phyloP scores from a whole-genome alignment of 1,140 invertebrate genomes.

The Dryas iulia region DNA sequence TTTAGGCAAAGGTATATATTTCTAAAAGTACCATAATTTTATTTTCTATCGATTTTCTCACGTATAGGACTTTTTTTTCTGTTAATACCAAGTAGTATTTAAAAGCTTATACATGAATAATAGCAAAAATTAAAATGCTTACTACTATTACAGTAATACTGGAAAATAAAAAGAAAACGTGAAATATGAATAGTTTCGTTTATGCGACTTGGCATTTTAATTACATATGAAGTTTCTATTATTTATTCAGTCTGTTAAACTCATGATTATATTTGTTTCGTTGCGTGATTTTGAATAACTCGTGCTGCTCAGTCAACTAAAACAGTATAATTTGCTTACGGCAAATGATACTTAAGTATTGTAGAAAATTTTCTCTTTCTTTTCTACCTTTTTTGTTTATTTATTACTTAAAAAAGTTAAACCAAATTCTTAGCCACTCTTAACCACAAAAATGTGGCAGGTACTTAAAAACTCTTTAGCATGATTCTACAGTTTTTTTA shows the following conservation, averaged over 20 bases:
- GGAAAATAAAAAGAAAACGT: background rate
- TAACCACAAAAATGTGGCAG: no score
- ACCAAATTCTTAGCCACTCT: background rate
- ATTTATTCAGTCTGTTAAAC: background rate
- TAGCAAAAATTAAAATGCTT: background rate
- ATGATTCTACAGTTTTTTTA: background rate
- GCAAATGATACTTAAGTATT: background rate
- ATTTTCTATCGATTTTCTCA: background rate
- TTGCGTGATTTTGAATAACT: background rate
- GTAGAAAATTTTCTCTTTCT: background rate
- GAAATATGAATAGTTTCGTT: background rate
- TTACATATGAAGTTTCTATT: background rate
- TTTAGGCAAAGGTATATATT: conserved; percentile 51
- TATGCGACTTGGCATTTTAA: background rate
- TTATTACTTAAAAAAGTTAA: background rate
- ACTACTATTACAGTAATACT: background rate
- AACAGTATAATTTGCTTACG: conserved; percentile 4
- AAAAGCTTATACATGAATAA: background rate
- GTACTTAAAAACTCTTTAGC: no score
- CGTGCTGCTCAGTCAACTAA: background rate
- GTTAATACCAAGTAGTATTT: no score
- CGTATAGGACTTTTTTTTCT: no score
- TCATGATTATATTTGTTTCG: background rate
- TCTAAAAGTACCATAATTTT: background rate
- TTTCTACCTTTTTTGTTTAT: background rate